phyloP scores from a whole-genome alignment of 2,888 invertebrate genomes.

The Tholera decimalis region DNA sequence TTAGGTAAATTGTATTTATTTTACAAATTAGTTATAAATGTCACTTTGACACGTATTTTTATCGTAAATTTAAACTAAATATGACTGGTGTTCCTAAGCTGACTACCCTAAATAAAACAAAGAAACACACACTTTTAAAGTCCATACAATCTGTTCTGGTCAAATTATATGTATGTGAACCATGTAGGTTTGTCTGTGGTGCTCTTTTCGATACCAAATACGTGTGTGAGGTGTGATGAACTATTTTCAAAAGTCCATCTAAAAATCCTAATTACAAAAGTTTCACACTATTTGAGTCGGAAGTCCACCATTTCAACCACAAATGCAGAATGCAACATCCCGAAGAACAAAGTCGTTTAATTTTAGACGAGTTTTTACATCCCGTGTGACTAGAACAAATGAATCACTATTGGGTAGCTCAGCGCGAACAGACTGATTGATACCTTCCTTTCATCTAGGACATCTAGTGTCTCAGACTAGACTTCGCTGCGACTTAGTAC shows the following conservation, averaged over 20 bases:
- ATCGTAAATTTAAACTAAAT: background rate
- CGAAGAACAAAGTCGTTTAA: constrained; percentile 39
- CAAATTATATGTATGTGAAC: too few relatives aligned
- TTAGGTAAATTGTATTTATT: too few relatives aligned
- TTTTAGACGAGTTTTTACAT: constrained; percentile 51
- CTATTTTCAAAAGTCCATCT: background rate
- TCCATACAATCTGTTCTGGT: too few relatives aligned
- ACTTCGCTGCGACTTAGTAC: constrained; percentile 30
- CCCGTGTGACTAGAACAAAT: constrained; percentile 46
- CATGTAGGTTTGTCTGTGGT: too few relatives aligned
- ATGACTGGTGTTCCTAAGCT: too few relatives aligned
- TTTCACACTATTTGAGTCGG: background rate
- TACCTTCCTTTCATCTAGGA: constrained; percentile 61
- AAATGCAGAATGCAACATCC: constrained; percentile 31
- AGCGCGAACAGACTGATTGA: constrained; percentile 57
- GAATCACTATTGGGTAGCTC: constrained; percentile 59
- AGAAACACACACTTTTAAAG: too few relatives aligned
- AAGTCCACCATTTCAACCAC: constrained; percentile 11
- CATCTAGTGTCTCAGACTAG: constrained; percentile 49
- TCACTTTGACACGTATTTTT: too few relatives aligned
- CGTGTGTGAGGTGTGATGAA: background rate
- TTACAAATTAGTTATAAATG: too few relatives aligned
- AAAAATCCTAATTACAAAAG: background rate
- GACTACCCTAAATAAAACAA: too few relatives aligned
- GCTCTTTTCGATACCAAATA: background rate